Percentiles rank a stretch among this genome's conserved stretches.
Evolutionary conservation across 2,797 vertebrate genomes (phyloP).

Genomic region (Pantherophis vulpinus): DNA sequence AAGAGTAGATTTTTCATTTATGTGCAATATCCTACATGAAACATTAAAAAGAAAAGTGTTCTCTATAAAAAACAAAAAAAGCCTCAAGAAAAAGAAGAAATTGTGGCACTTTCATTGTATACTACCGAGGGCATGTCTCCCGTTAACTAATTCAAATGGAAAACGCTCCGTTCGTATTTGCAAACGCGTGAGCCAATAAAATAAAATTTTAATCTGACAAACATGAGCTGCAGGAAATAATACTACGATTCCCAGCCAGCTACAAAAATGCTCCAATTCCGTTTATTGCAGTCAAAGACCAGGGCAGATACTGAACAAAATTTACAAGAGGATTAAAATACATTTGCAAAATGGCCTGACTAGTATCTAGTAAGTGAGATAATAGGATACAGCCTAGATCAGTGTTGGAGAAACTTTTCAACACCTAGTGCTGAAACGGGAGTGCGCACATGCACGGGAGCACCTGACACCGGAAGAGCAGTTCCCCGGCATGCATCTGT

Average conservation of each 20-base stretch:
- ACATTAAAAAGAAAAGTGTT: neutral
- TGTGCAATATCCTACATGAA: constrained; percentile 24
- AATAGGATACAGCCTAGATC: too few species aligned
- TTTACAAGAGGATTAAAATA: too few species aligned
- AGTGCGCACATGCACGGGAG: fast-evolving
- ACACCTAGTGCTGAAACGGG: too few species aligned
- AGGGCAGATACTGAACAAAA: too few species aligned
- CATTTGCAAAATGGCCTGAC: too few species aligned
- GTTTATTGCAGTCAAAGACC: too few species aligned
- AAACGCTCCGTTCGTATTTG: neutral
- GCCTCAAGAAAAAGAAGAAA: constrained; percentile 1
- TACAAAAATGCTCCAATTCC: neutral
- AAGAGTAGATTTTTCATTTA: constrained; percentile 36
- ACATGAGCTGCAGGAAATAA: neutral
- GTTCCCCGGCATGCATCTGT: too few species aligned
- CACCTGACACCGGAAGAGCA: too few species aligned
- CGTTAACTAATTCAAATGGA: neutral
- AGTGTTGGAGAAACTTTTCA: too few species aligned
- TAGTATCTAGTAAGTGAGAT: too few species aligned
- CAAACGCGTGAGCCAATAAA: neutral
- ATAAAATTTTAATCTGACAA: neutral
- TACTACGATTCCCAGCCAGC: neutral
- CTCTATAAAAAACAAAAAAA: neutral
- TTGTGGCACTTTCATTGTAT: neutral
- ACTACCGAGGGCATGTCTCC: neutral